A percentile compares a stretch with the other conserved stretches of the same genome.
phyloP scores from a whole-genome alignment of 2,797 vertebrate genomes.

The Pangasius mekongensis region DNA sequence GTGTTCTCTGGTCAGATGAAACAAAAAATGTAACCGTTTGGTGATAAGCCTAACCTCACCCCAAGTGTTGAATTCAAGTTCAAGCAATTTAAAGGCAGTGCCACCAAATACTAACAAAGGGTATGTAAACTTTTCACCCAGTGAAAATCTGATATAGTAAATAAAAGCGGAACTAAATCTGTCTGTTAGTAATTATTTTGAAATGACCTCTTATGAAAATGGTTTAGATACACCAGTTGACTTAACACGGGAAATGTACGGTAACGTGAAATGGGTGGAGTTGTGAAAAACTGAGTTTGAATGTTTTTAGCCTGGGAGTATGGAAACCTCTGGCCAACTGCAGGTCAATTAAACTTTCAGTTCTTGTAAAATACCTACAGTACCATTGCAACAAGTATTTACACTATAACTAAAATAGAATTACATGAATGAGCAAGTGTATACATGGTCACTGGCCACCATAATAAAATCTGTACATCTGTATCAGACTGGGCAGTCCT shows the following conservation, averaged over 20 bases:
- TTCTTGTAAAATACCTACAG: background rate
- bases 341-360: background rate
- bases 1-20: background rate
- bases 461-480: background rate
- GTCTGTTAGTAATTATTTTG: no score
- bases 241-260: no score
- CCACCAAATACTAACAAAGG: no score
- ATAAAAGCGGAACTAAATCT: no score
- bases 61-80: no score
- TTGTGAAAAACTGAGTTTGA: no score
- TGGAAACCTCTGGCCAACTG: background rate
- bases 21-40: background rate
- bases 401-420: background rate
- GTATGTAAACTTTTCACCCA: no score
- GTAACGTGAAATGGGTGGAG: no score
- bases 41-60: background rate
- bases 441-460: background rate
- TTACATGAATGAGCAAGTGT: background rate
- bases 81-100: no score
- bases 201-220: no score
- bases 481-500: background rate
- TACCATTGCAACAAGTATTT: background rate
- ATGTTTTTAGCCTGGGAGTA: background rate
- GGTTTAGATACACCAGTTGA: no score
- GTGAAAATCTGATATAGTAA: no score